A percentile compares a stretch with the other conserved stretches of the same genome.
These are phyloP conservation scores for Agonopterix alstromeriana DNA, from an alignment of 2,888 invertebrate genomes.

Conservation along the genomic window DNA sequence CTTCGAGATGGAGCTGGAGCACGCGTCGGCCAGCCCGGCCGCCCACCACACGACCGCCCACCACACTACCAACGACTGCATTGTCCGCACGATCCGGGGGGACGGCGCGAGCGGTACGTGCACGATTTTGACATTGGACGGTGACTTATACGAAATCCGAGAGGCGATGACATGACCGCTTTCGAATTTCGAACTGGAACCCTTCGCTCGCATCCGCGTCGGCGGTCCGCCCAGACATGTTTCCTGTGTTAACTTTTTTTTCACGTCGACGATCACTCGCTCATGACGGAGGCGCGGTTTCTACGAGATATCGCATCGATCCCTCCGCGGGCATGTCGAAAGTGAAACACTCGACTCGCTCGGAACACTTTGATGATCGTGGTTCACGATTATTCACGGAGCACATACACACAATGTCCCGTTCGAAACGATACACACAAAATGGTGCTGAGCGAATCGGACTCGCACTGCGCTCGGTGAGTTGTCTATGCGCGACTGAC, in stretches of 20 bases:
- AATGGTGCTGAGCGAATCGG: constrained; percentile 66
- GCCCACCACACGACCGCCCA: constrained; percentile 69
- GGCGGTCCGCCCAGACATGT: constrained; percentile 74
- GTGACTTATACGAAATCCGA: constrained; percentile 75
- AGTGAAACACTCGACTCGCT: constrained; percentile 55
- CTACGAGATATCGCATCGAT: constrained; percentile 73
- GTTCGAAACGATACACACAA: constrained; percentile 72
- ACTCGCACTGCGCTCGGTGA: constrained; percentile 59
- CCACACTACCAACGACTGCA: constrained; percentile 74
- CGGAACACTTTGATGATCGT: constrained; percentile 44
- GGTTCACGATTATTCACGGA: constrained; percentile 63
- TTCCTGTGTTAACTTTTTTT: constrained; percentile 75
- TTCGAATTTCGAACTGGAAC: constrained; percentile 76
- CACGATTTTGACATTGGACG: constrained; percentile 76
- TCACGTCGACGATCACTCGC: constrained; percentile 72
- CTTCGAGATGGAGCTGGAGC: constrained; percentile 73
- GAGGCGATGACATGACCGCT: constrained; percentile 76
- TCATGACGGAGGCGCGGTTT: constrained; percentile 75
- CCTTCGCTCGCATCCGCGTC: constrained; percentile 74
- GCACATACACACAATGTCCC: constrained; percentile 75
- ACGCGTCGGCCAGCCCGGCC: constrained; percentile 56
- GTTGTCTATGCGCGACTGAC: constrained; percentile 75
- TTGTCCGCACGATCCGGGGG: constrained; percentile 67
- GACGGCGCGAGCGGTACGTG: constrained; percentile 69
- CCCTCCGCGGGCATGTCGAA: constrained; percentile 66